These are phyloP conservation scores for Hyperopisus bebe DNA, from an alignment of 2,113 vertebrate genomes.

Conservation along the genomic window DNA sequence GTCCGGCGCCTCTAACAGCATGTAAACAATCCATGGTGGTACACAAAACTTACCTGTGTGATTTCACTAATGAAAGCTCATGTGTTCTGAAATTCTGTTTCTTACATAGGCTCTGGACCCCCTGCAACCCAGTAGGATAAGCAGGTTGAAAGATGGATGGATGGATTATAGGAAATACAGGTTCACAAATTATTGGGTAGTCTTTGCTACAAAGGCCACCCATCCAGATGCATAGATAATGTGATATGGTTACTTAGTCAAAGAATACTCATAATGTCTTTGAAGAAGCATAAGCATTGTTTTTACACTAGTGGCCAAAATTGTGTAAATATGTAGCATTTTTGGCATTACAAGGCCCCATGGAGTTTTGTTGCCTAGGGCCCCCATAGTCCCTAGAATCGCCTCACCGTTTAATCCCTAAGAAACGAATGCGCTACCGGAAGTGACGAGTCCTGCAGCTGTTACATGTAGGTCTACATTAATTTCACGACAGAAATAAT, in stretches of 20 bases:
- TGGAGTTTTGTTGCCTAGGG: neutral
- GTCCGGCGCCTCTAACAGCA: neutral
- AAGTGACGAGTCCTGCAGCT: neutral
- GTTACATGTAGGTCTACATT: neutral
- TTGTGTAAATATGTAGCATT: neutral
- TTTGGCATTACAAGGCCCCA: neutral
- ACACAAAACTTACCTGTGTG: neutral
- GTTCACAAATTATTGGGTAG: neutral
- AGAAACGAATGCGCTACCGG: neutral
- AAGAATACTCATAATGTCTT: neutral
- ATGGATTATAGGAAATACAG: too few species aligned
- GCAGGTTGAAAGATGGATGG: too few species aligned
- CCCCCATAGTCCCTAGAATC: too few species aligned
- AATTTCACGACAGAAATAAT: neutral
- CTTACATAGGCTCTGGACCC: too few species aligned
- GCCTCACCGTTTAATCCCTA: neutral
- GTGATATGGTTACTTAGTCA: neutral
- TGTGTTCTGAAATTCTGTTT: neutral
- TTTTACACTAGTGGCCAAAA: neutral
- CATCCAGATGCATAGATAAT: neutral
- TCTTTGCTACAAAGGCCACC: neutral
- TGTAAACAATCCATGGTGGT: neutral
- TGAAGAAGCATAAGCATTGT: neutral
- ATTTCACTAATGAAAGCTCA: neutral
- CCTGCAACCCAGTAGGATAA: too few species aligned